Evolutionary conservation across 2,888 invertebrate genomes (phyloP).

Genomic region (Lomographa bimaculata): DNA sequence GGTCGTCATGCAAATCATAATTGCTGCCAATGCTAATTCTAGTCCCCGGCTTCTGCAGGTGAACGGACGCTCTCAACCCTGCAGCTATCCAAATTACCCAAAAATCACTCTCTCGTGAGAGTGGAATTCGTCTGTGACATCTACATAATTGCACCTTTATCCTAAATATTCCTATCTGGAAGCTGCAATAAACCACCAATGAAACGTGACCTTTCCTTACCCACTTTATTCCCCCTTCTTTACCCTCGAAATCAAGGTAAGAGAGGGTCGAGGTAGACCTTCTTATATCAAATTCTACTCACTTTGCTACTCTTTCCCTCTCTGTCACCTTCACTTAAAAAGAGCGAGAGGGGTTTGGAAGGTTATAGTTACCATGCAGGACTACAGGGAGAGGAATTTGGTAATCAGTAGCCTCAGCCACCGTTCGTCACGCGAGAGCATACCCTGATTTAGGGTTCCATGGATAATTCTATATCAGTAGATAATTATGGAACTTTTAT

Average conservation of each 20-base stretch:
- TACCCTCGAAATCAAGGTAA: neutral
- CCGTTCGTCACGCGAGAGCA: slow-evolving; percentile 46
- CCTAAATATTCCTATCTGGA: slow-evolving; percentile 33
- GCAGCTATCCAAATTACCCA: slow-evolving; percentile 21
- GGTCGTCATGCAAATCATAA: slow-evolving; percentile 9
- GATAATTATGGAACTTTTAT: too few species aligned
- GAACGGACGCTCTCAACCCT: slow-evolving; percentile 24
- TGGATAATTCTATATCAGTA: too few species aligned
- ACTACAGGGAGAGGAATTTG: slow-evolving; percentile 66
- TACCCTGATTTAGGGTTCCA: slow-evolving; percentile 1
- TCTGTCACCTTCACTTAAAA: too few species aligned
- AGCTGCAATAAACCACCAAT: slow-evolving; percentile 10
- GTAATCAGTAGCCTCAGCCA: slow-evolving; percentile 61
- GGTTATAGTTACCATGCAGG: too few species aligned
- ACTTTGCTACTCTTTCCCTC: too few species aligned
- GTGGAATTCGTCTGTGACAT: slow-evolving; percentile 55
- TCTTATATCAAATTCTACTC: too few species aligned
- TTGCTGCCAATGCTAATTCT: slow-evolving; percentile 15
- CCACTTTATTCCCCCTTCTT: neutral
- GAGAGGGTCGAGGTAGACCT: slow-evolving; percentile 6
- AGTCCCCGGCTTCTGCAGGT: neutral
- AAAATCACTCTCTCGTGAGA: slow-evolving; percentile 46
- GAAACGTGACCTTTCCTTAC: slow-evolving; percentile 11
- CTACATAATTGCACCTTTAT: slow-evolving; percentile 34
- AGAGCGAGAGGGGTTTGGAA: too few species aligned